Evolutionary conservation across 2,113 vertebrate genomes (phyloP), one percentile per base, ranked within the genome.

Genomic region (Climacteris rufus): DNA sequence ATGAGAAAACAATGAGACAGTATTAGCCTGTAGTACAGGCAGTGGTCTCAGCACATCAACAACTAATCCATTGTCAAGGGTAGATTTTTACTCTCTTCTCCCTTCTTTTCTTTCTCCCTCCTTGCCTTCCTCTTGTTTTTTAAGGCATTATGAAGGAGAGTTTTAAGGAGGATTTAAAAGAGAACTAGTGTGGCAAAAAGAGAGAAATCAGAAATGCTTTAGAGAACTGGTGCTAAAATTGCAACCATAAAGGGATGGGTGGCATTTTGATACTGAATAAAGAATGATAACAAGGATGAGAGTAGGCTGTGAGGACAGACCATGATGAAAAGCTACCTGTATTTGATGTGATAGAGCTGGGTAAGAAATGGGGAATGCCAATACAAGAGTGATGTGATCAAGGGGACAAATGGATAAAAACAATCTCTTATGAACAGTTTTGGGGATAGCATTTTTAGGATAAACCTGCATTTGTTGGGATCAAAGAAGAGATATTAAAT

Each of bases 1-100:
- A 87, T 83, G 94, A 94, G 93, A 94, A 97, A 96, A 97, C 96
- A 95, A 96, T 95, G 94, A 93, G 89, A 68, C 93, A 78, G 72
- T 97, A 95, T 93, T 94, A 96, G 91, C 56, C 72, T 93, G 69
- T 96, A 92, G 86, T 94, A 96, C 86, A 96, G 83, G 64, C 95
- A 94, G 86, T 94, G 95, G 96, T 94, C 91, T 95, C 86, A 93
- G 83, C 83, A 63, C 83, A 95, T 92, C 93, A 96, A 93, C 93
- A 92, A 52, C 86, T 83, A 87, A 89, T 89, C 86, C 37, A 78
- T 78, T 96, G 86, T 96, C 72, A 81, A 87, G 77, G 63, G 90
- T 93, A 84, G 56, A 59, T 81, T 96, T 91, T 88, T 89, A 70
- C 30, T 88, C 24, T 78, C 42, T 69, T 80, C 20, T 86, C 50